Conservation (phyloP, 2,113 vertebrate genomes). For the Heterocephalus glaber region DNA sequence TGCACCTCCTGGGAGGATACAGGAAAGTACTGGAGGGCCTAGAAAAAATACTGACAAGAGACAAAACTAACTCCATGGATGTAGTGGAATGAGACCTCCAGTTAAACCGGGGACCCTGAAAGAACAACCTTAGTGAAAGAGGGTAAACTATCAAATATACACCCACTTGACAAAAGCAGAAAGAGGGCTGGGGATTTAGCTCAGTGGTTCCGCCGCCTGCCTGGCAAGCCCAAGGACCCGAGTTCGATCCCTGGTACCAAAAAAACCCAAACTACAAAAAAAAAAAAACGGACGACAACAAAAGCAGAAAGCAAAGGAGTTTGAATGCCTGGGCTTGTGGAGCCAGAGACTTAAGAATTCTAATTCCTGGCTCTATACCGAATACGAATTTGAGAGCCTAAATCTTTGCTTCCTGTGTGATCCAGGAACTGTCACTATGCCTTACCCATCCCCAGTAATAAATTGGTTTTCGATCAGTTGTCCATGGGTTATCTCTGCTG, state of each 20-base stretch:
- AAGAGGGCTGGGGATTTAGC: too few relatives aligned
- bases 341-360: background rate
- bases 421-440: background rate
- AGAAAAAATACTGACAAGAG: background rate
- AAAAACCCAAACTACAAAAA: too few relatives aligned
- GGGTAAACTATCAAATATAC: background rate
- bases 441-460: background rate
- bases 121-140: background rate
- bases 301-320: background rate
- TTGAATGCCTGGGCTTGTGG: slow-evolving; percentile 11
- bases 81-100: background rate
- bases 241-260: too few relatives aligned
- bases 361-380: background rate
- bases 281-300: too few relatives aligned
- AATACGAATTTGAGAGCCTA: slow-evolving; percentile 17
- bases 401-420: background rate
- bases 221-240: too few relatives aligned
- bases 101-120: background rate
- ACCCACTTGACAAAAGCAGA: background rate
- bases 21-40: background rate
- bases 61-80: background rate
- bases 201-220: too few relatives aligned
- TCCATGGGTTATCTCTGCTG: background rate
- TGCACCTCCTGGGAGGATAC: background rate
- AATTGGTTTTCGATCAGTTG: background rate